A percentile compares a stretch with the other conserved stretches of the same genome.
Conservation (phyloP, 2,888 invertebrate species). For the Calameuta filiformis region DNA sequence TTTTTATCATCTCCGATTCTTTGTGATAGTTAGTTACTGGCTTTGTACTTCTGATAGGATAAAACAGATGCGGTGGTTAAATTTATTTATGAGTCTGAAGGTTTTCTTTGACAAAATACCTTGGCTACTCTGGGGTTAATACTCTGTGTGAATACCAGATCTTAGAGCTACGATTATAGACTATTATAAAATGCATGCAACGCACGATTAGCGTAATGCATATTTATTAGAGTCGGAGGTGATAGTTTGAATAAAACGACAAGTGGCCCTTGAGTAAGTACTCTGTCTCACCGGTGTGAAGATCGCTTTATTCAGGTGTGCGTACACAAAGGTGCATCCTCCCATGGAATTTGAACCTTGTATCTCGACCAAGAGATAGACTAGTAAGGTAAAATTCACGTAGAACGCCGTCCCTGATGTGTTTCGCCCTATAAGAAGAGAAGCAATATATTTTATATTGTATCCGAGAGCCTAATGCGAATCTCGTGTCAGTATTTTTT, state of each 20-base stretch:
- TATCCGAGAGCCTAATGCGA: not conserved
- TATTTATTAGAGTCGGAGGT: slow-evolving; percentile 16
- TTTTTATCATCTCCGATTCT: not conserved
- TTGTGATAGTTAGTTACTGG: not conserved
- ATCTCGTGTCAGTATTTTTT: not conserved
- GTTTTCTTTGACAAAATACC: not conserved
- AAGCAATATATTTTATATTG: not conserved
- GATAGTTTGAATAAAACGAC: not conserved
- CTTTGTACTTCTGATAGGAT: not conserved
- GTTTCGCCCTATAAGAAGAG: not conserved
- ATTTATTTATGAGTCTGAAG: not conserved
- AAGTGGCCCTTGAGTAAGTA: not conserved
- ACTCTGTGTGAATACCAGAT: not conserved
- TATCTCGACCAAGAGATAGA: not conserved
- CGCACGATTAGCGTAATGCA: slow-evolving; percentile 28
- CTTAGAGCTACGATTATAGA: not conserved
- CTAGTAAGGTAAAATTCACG: not conserved
- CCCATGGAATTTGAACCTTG: slow-evolving; percentile 17
- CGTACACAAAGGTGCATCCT: slow-evolving; percentile 43
- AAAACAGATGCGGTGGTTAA: too few relatives aligned
- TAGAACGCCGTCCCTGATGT: not conserved
- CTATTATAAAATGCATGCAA: slow-evolving; percentile 28
- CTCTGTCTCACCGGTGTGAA: slow-evolving; percentile 27
- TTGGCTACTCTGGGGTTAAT: not conserved
- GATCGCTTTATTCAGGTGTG: slow-evolving; percentile 40